Evolutionary conservation across 2,113 vertebrate genomes (phyloP).

Genomic region (Embiotoca jacksoni): DNA sequence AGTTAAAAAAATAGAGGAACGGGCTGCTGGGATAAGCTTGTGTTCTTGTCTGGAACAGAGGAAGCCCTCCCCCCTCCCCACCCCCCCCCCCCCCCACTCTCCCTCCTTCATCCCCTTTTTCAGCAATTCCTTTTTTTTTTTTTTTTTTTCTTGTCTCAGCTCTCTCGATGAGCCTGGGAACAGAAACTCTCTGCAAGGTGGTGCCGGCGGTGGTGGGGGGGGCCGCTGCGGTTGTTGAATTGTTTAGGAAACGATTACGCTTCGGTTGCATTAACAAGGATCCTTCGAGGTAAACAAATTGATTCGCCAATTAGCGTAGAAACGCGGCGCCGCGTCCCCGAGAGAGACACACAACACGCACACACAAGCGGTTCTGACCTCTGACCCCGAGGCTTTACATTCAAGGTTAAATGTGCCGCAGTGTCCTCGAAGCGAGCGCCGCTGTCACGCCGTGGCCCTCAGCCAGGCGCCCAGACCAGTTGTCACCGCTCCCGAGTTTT

Average conservation of each 20-base stretch:
- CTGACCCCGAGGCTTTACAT: slow-evolving; percentile 55
- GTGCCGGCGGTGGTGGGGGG: slow-evolving; percentile 37
- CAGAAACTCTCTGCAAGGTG: slow-evolving; percentile 65
- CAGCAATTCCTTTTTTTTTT: slow-evolving; percentile 73
- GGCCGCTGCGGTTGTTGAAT: slow-evolving; percentile 56
- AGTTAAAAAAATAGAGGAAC: slow-evolving; percentile 87
- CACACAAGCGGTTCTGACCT: slow-evolving; percentile 35
- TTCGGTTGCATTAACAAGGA: slow-evolving; percentile 68
- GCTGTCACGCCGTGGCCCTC: slow-evolving; percentile 51
- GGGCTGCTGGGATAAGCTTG: slow-evolving; percentile 87
- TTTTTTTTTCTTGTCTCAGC: slow-evolving; percentile 65
- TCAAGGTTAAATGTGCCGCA: slow-evolving; percentile 59
- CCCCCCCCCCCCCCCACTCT: slow-evolving; percentile 51
- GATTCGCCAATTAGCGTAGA: slow-evolving; percentile 74
- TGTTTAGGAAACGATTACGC: slow-evolving; percentile 65
- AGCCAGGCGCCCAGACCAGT: slow-evolving; percentile 74
- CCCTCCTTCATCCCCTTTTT: slow-evolving; percentile 54
- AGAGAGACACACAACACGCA: slow-evolving; percentile 16
- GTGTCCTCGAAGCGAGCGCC: slow-evolving; percentile 57
- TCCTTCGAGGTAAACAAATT: slow-evolving; percentile 73
- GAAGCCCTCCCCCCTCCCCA: slow-evolving; percentile 75
- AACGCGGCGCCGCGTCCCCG: slow-evolving; percentile 39
- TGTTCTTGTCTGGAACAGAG: slow-evolving; percentile 81
- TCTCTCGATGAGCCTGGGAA: slow-evolving; percentile 80
- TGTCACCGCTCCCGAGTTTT: slow-evolving; percentile 75